Base-by-base conservation (phyloP, 2,113 vertebrate species). In the Hyperoodon ampullatus region DNA sequence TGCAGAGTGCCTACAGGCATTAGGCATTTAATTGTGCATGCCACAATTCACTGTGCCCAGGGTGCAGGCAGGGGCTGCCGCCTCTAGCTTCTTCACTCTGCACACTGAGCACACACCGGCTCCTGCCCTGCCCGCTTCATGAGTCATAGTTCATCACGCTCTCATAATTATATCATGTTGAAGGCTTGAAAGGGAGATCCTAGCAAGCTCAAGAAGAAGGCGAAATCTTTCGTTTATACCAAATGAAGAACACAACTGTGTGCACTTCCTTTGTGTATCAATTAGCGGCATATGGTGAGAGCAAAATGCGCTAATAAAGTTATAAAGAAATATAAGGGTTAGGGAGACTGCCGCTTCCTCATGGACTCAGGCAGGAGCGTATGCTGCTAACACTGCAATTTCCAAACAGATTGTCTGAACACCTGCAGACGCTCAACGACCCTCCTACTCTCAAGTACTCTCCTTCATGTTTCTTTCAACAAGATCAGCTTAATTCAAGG, bases 331-430 rank as follows among this genome's bases (percentile, higher is more conserved):
- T 80, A n/a, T 35, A 97, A 96, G 96, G 94, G 88, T 78, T 70
- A 89, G 97, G 68, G 83, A 97, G 92, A 92, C 53, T 8, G 86
- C 85, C 42, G 24, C 94, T 97, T 55, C 91, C 84, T 93, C 90
- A 85, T 33, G 88, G 87, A 66, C 95, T 26, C 91, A 90, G 96
- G 97, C 95, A 97, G 81, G 39, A 85, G 50, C 30, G 8, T 2
- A 6, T 16, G 66, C 93, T 88, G 61, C 77, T 95, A 96, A 65
- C 75, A 71, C 47, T 71, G 88, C 88, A 80, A 94, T 95, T 97
- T 98, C 93, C 53, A 66, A 90, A 97, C 98, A 98, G 98, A 98
- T 97, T 98, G 98, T 78, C 90, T 80, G 93, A 98, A 98, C 98
- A 98, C 98, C 98, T 98, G 98, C 88, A 88, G 97, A 39, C 3